Base-by-base conservation (phyloP, 2,888 invertebrate species). In the Drosophila anceps region DNA sequence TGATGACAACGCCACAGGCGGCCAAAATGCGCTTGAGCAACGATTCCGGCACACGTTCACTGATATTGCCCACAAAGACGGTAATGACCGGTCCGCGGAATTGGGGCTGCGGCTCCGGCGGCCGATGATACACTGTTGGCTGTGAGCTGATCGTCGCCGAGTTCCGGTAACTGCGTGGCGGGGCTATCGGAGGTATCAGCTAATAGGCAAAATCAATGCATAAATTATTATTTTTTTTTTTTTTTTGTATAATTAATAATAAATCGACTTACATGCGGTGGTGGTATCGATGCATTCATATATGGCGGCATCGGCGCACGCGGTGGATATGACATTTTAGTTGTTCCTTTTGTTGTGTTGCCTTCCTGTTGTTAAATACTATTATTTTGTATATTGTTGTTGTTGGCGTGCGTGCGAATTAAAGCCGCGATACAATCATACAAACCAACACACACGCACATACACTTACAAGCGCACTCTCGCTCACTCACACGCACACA, bases 1-100 rank as follows among this genome's bases (percentile, higher is more conserved):
- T 97, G 15, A 98, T 94, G 57, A 99, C 98, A 73, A 96, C 96
- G 5, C 99, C 99, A 94, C 99, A 99, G 62, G 98, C 96, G 91
- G 96, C 96, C 60, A 99, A 94, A 91, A 99, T 96, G 84, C 97
- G 96, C 81, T 98, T 95, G 43, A 99, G 96, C 96, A 99, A 97
- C 12, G 96, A 95, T 93, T 99, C 99, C 1, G 98, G 98, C 44
- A 98, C 98, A 84, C 97, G 95, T 84, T 98, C 98, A 90, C 98
- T 97, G 67, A 99, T 98, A 93, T 98, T 99, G 53, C 95, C 95
- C 94, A 89, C 46, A 39, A 82, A 72, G 54, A 99, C 98, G 1
- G 99, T 99, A 39, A 99, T 98, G 1, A 98, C 96, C 0, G 98
- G 98, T 0, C 98, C 98, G 57, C 95, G 95, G 60, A 90, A 92